Evolutionary conservation across 2,113 vertebrate species (phyloP), one percentile per base, ranked within the genome.

Genomic region (Smithornis capensis): DNA sequence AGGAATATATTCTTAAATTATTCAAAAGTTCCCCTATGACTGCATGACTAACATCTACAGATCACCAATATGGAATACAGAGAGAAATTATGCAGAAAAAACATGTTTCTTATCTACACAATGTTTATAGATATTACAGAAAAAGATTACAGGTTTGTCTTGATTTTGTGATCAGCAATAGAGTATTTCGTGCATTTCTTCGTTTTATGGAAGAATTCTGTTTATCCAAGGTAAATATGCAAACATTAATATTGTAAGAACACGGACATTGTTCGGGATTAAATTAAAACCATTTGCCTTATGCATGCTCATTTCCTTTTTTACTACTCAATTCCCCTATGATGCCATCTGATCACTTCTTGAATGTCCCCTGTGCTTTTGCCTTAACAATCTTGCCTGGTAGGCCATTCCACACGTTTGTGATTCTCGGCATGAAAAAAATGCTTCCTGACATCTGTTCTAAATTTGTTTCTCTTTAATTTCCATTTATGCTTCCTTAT

Each of bases 391-490:
- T 97, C 96, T 71, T 98, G 97, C 96, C 96, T 98, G 96, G 93
- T 97, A 98, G 98, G 97, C 98, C 97, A 97, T 98, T 98, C 97
- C 95, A 96, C 98, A 98, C 97, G 88, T 98, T 98, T 98, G 97
- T 96, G 96, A 98, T 98, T 98, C 98, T 97, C 97, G 33, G 96
- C 97, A 96, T 98, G 97, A 92, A 97, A 98, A 95, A 98, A 97
- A 98, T 77, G 96, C 95, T 97, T 98, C 97, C 98, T 98, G 97
- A 98, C 98, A 98, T 98, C 98, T 98, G 98, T 98, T 98, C 98
- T 94, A 96, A 98, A 98, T 98, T 98, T 98, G 98, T 98, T 98
- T 98, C 97, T 97, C 98, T 98, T 98, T 98, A 98, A 98, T 98
- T 98, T 98, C 98, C 98, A 98, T 98, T 98, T 98, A 98, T 98